Conservation (phyloP, 2,888 invertebrate genomes). For the Lingula anatina region DNA sequence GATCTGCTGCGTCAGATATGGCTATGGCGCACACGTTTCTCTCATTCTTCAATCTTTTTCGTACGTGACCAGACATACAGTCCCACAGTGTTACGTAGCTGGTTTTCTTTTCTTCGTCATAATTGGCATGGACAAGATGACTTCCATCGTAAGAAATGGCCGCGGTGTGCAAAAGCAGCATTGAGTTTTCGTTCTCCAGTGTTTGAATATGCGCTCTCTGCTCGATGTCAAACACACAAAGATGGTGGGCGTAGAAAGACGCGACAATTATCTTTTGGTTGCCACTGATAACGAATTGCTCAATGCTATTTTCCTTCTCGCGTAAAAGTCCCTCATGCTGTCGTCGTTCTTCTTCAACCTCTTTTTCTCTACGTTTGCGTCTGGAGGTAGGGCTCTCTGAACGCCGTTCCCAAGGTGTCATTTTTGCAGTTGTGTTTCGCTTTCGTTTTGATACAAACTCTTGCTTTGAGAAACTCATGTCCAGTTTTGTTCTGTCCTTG, state of each 20-base stretch:
- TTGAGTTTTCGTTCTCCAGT: slow-evolving; percentile 37
- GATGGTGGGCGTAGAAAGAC: slow-evolving; percentile 46
- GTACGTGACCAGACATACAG: slow-evolving; percentile 33
- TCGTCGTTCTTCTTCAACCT: slow-evolving; percentile 26
- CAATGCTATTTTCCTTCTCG: slow-evolving; percentile 44
- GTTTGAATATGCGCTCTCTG: slow-evolving; percentile 32
- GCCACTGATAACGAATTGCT: slow-evolving; percentile 41
- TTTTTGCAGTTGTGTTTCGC: slow-evolving; percentile 24
- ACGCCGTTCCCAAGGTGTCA: slow-evolving; percentile 46
- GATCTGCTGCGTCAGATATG: slow-evolving; percentile 32
- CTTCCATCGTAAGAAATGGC: slow-evolving; percentile 37
- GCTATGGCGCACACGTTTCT: slow-evolving; percentile 42
- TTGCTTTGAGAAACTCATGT: background rate
- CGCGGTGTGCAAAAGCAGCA: slow-evolving; percentile 41
- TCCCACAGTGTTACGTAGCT: slow-evolving; percentile 49
- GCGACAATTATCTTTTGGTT: slow-evolving; percentile 40
- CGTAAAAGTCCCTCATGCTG: slow-evolving; percentile 27
- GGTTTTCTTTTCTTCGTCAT: slow-evolving; percentile 41
- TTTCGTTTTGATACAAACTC: slow-evolving; percentile 3
- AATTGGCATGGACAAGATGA: slow-evolving; percentile 41
- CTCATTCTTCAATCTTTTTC: slow-evolving; percentile 37
- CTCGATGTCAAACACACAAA: slow-evolving; percentile 45
- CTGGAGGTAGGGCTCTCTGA: slow-evolving; percentile 31
- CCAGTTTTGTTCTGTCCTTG: slow-evolving; percentile 12
- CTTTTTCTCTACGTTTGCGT: slow-evolving; percentile 23